A percentile compares a stretch with the other conserved stretches of the same genome.
phyloP scores from a whole-genome alignment of 2,797 vertebrate species.

The Pseudopleuronectes americanus region DNA sequence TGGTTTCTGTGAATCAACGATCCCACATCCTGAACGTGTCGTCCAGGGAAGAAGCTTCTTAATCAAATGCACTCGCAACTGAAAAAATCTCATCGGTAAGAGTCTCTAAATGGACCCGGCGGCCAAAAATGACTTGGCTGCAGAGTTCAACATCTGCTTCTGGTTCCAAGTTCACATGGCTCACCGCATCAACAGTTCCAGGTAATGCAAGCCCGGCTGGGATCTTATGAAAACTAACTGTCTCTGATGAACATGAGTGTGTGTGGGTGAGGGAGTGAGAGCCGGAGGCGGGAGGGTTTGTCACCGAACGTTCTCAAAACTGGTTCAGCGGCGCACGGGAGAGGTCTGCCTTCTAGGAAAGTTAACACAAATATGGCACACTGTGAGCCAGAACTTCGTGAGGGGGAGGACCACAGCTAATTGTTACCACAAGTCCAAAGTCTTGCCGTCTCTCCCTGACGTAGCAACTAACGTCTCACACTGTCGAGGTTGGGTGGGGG shows the following conservation, averaged over 20 bases:
- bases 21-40: conserved; percentile 45
- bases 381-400: too few species aligned
- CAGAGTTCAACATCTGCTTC: conserved; percentile 77
- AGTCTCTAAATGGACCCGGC: conserved; percentile 41
- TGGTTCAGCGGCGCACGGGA: conserved; percentile 71
- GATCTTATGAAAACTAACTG: conserved; percentile 72
- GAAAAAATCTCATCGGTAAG: conserved; percentile 45
- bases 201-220: conserved; percentile 75
- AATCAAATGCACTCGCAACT: conserved; percentile 40
- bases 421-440: conserved; percentile 32
- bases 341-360: conserved; percentile 72
- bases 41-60: conserved; percentile 55
- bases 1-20: conserved; percentile 71
- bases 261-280: conserved; percentile 13
- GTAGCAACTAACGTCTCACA: conserved; percentile 56
- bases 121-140: conserved; percentile 62
- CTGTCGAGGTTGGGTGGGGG: conserved; percentile 27
- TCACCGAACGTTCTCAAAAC: conserved; percentile 63
- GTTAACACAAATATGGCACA: conserved; percentile 64
- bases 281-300: conserved; percentile 36
- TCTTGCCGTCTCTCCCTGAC: conserved; percentile 35
- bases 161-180: conserved; percentile 80
- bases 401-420: conserved; percentile 54
- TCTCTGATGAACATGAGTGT: conserved; percentile 58
- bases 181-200: conserved; percentile 79